Evolutionary conservation across 2,797 vertebrate species (phyloP).

Genomic region (Takifugu ocellatus): DNA sequence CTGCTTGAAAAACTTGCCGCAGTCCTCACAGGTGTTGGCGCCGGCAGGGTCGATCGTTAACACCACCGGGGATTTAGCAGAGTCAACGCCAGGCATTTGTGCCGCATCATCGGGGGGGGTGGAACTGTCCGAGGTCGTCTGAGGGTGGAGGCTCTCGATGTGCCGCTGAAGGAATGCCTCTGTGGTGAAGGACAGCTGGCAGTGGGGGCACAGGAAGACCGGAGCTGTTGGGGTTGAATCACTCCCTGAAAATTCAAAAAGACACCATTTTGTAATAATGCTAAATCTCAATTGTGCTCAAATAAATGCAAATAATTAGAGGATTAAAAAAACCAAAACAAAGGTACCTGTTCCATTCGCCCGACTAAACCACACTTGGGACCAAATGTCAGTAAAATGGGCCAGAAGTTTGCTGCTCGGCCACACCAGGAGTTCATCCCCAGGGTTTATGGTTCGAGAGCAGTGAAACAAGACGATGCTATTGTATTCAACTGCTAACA

Average conservation of each 20-base stretch:
- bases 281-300: no score
- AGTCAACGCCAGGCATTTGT: background rate
- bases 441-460: conserved; percentile 82
- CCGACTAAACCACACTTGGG: conserved; percentile 67
- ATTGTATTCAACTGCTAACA: conserved; percentile 91
- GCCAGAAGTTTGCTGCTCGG: conserved; percentile 82
- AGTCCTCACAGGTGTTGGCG: conserved; percentile 61
- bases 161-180: conserved; percentile 73
- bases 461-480: conserved; percentile 90
- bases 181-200: conserved; percentile 72
- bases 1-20: conserved; percentile 72
- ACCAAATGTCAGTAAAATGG: conserved; percentile 64
- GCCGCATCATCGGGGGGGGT: conserved; percentile 17
- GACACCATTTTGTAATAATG: background rate
- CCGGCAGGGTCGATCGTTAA: conserved; percentile 19
- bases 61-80: conserved; percentile 4
- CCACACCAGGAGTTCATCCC: conserved; percentile 92
- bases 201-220: conserved; percentile 65
- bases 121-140: conserved; percentile 16
- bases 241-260: conserved; percentile 44
- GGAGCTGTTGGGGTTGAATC: conserved; percentile 24
- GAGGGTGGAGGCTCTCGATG: conserved; percentile 53
- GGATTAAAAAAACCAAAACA: background rate
- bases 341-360: conserved; percentile 57
- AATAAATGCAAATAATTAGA: background rate